Base-by-base conservation (phyloP, 2,113 vertebrate species). In the Chaetodon auriga region DNA sequence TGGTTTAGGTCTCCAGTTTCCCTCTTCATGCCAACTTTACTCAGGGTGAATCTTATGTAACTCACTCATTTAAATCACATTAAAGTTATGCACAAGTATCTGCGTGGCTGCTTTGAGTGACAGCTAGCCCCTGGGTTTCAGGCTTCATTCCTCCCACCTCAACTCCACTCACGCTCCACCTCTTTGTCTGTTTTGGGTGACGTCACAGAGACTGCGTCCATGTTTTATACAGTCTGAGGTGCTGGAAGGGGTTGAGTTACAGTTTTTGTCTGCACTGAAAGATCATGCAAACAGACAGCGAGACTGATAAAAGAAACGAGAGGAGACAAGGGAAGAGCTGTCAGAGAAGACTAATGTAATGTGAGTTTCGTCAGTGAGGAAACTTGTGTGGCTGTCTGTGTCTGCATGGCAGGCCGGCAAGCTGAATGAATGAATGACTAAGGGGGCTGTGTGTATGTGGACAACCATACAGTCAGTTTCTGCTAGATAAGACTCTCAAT, bases 231-330 rank as follows among this genome's bases (percentile, higher is more conserved):
- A 30, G 30, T 30, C 30, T 30, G 30, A 2, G 80, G 45, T 83
- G 66, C 38, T 48, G 64, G 8, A 73, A 49, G 38, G 18, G 38
- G 21, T 5, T 68, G 84, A 86, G 81, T 89, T 85, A 85, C 83
- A 74, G 72, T 85, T 83, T 74, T 66, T 83, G 69, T 80, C 51
- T 51, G 74, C 14, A 19, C 73, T 81, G 57, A 75, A 72, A 79
- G 64, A 82, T 86, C 82, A 84, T 81, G 69, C 65, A 82, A 83
- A 90, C 72, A 77, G 77, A 87, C 74, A 51, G 68, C 1, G 11
- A 65, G 82, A 55, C 53, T 83, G 82, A 77, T 86, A 82, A 65
- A 79, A 73, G 61, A 86, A 89, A 80, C 43, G 35, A 8, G 71
- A 81, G 68, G 49, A 84, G 80, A 85, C 68, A 72, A 61, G 49